These are phyloP conservation scores for Drosophila mercatorum DNA, from an alignment of 2,888 invertebrate species.

Conservation along the genomic window DNA sequence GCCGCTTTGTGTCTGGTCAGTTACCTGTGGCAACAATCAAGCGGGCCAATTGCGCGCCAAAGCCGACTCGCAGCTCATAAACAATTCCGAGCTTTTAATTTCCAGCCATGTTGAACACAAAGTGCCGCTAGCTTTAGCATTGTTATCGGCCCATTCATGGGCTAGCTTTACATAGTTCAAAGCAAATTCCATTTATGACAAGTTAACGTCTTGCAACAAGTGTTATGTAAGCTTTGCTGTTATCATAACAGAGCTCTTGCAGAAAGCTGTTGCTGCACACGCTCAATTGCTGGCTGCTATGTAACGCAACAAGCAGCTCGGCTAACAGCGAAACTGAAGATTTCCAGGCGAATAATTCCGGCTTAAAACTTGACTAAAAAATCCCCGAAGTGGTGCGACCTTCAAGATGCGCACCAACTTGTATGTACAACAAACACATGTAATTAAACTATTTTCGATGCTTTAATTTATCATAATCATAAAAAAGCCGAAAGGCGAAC, in stretches of 20 bases:
- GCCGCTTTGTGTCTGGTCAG: slow-evolving; percentile 81
- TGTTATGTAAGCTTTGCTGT: slow-evolving; percentile 26
- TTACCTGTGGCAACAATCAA: slow-evolving; percentile 83
- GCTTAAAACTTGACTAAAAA: slow-evolving; percentile 12
- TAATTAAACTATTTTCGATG: slow-evolving; percentile 7
- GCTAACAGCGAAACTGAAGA: background rate
- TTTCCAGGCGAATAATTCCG: slow-evolving; percentile 16
- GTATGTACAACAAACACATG: background rate
- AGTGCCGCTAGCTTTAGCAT: slow-evolving; percentile 58
- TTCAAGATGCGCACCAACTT: slow-evolving; percentile 4
- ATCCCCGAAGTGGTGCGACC: slow-evolving; percentile 20
- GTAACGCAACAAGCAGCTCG: background rate
- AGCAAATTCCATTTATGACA: slow-evolving; percentile 13
- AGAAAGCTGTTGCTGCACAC: slow-evolving; percentile 1
- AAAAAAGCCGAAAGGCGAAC: background rate
- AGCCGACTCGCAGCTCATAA: slow-evolving; percentile 52
- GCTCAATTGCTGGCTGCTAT: slow-evolving; percentile 35
- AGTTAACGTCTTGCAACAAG: slow-evolving; percentile 20
- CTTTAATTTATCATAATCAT: slow-evolving; percentile 2
- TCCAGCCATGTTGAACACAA: slow-evolving; percentile 26
- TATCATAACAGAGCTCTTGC: slow-evolving; percentile 15
- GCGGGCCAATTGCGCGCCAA: slow-evolving; percentile 61
- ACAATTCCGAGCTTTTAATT: slow-evolving; percentile 55
- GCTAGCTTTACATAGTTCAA: slow-evolving; percentile 21
- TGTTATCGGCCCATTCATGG: slow-evolving; percentile 23